phyloP scores from a whole-genome alignment of 2,113 vertebrate species.

The Ophiodon elongatus region DNA sequence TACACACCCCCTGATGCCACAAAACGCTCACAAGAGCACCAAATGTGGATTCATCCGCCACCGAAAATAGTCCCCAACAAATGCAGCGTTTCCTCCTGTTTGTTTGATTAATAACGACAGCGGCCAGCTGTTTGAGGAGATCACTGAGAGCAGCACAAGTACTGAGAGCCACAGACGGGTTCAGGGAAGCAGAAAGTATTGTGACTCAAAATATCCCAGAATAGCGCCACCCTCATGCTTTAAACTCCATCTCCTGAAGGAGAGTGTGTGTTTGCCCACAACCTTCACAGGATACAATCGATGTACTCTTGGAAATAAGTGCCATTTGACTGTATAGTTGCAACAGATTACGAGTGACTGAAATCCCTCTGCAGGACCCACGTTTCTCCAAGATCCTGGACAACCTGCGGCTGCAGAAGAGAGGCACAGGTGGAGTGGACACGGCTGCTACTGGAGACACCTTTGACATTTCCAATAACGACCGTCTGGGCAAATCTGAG shows the following conservation, averaged over 20 bases:
- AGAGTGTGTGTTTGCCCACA: background rate
- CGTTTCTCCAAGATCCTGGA: constrained; percentile 93
- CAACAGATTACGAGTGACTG: background rate
- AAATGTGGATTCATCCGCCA: background rate
- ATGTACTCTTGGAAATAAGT: background rate
- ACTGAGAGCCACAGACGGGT: background rate
- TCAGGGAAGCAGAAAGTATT: background rate
- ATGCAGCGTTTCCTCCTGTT: background rate
- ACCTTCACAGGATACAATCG: background rate
- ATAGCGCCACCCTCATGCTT: background rate
- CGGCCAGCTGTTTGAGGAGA: too few relatives aligned
- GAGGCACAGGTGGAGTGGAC: constrained; percentile 94
- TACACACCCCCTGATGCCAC: too few relatives aligned
- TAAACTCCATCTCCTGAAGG: background rate
- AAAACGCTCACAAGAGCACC: too few relatives aligned
- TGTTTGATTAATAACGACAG: background rate
- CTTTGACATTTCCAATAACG: constrained; percentile 94
- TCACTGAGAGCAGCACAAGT: too few relatives aligned
- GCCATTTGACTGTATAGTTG: background rate
- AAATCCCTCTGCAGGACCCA: constrained; percentile 82
- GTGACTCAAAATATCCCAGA: background rate
- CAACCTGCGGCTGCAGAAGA: constrained; percentile 92
- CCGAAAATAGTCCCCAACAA: background rate
- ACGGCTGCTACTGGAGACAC: constrained; percentile 90
- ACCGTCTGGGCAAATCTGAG: constrained; percentile 94